phyloP scores from a whole-genome alignment of 2,113 vertebrate genomes.

The Calyptommatus sinebrachiatus region DNA sequence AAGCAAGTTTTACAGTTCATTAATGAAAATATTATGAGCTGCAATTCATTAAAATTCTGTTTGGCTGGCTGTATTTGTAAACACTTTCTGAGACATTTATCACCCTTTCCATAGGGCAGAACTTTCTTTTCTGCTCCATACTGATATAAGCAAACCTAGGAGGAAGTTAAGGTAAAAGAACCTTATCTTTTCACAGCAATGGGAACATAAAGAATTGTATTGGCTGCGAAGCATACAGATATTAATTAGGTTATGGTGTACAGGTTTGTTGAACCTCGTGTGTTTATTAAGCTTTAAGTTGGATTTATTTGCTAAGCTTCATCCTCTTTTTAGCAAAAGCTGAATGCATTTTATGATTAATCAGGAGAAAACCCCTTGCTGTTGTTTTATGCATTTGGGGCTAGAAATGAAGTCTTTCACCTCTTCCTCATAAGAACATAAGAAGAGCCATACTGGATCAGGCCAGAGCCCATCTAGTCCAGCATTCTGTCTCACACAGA shows the following conservation, averaged over 20 bases:
- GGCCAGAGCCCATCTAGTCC: no score
- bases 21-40: conserved; percentile 73
- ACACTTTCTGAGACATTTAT: conserved; percentile 72
- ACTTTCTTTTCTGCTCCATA: conserved; percentile 56
- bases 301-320: conserved; percentile 49
- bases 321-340: conserved; percentile 38
- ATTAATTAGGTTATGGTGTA: conserved; percentile 55
- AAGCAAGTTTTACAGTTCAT: conserved; percentile 75
- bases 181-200: conserved; percentile 63
- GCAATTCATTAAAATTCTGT: conserved; percentile 78
- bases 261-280: conserved; percentile 54
- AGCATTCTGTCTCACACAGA: no score
- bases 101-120: conserved; percentile 62
- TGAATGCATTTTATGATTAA: conserved; percentile 34
- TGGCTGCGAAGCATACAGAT: conserved; percentile 49
- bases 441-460: no score
- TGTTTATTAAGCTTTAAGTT: conserved; percentile 57
- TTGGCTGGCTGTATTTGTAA: conserved; percentile 73
- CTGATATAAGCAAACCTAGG: conserved; percentile 53
- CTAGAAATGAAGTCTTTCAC: no score
- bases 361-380: no score
- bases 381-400: no score
- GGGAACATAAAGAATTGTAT: conserved; percentile 51
- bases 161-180: conserved; percentile 59
- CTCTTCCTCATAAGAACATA: no score